phyloP scores from a whole-genome alignment of 1,140 invertebrate species.

The Ceratina calcarata region DNA sequence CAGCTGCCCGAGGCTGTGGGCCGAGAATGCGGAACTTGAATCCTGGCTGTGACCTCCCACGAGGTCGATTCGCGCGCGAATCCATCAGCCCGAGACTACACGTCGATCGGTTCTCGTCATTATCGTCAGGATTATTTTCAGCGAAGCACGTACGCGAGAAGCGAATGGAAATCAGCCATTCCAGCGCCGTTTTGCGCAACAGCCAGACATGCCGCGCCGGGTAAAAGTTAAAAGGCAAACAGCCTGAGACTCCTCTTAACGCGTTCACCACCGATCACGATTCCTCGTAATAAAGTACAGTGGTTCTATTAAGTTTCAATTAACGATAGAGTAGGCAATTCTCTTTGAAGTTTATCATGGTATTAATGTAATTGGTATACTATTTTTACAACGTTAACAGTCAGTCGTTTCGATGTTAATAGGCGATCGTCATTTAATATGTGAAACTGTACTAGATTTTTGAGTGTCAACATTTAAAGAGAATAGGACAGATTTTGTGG shows the following conservation, averaged over 20 bases:
- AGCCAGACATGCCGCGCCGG: slow-evolving; percentile 36
- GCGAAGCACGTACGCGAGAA: background rate
- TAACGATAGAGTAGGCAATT: no score
- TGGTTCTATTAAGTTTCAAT: no score
- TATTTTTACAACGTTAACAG: no score
- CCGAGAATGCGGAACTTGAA: slow-evolving; percentile 78
- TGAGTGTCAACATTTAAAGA: no score
- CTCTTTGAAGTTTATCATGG: no score
- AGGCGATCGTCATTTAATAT: no score
- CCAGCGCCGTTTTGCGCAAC: slow-evolving; percentile 54
- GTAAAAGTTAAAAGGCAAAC: slow-evolving; percentile 55
- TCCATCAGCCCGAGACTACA: slow-evolving; percentile 41
- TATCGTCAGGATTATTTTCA: slow-evolving; percentile 40
- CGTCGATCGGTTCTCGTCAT: slow-evolving; percentile 21
- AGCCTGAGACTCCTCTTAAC: slow-evolving; percentile 36
- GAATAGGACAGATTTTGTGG: no score
- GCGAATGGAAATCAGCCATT: slow-evolving; percentile 21
- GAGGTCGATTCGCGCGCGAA: slow-evolving; percentile 73
- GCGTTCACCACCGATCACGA: slow-evolving; percentile 2
- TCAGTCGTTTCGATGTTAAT: no score
- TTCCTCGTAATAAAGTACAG: background rate
- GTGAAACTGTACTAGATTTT: background rate
- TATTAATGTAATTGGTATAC: no score
- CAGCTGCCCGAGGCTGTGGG: slow-evolving; percentile 73
- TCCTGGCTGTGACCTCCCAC: slow-evolving; percentile 57